A percentile compares a stretch with the other conserved stretches of the same genome.
These are phyloP conservation scores for Meloidogyne exigua DNA, from an alignment of 1,140 invertebrate genomes.

Conservation along the genomic window DNA sequence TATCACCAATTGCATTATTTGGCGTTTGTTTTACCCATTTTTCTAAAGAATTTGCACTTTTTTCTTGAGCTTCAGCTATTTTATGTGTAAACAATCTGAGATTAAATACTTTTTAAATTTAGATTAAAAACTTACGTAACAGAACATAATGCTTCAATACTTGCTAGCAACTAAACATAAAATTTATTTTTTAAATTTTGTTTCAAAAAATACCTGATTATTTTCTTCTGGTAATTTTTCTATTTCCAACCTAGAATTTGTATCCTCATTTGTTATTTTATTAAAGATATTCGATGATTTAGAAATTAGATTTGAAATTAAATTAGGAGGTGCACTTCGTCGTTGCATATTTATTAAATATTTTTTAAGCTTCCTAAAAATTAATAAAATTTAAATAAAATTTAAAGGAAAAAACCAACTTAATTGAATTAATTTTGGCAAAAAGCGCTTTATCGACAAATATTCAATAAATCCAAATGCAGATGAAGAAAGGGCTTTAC, in stretches of 20 bases:
- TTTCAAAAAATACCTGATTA: neutral
- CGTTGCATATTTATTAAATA: neutral
- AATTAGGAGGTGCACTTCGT: neutral
- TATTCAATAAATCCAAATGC: neutral
- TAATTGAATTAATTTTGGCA: neutral
- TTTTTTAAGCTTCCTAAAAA: too few species aligned
- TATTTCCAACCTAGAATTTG: neutral
- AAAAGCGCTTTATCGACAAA: neutral
- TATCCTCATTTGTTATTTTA: neutral
- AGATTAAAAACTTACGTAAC: constrained; percentile 5
- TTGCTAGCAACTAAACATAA: neutral
- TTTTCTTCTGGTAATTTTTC: neutral
- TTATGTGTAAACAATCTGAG: constrained; percentile 42
- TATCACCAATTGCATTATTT: constrained; percentile 51
- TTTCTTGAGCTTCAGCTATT: constrained; percentile 38
- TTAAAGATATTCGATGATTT: neutral
- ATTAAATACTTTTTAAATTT: neutral
- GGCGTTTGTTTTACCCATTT: constrained; percentile 41
- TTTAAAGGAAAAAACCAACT: neutral
- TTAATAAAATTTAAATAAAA: neutral
- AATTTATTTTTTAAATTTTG: neutral
- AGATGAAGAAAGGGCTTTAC: neutral
- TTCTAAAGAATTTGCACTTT: constrained; percentile 42
- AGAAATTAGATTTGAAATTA: neutral
- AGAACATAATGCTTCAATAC: neutral